Percentiles rank a stretch among this genome's conserved stretches.
Evolutionary conservation across 2,888 invertebrate species (phyloP).

Genomic region (Nycteola revayana): DNA sequence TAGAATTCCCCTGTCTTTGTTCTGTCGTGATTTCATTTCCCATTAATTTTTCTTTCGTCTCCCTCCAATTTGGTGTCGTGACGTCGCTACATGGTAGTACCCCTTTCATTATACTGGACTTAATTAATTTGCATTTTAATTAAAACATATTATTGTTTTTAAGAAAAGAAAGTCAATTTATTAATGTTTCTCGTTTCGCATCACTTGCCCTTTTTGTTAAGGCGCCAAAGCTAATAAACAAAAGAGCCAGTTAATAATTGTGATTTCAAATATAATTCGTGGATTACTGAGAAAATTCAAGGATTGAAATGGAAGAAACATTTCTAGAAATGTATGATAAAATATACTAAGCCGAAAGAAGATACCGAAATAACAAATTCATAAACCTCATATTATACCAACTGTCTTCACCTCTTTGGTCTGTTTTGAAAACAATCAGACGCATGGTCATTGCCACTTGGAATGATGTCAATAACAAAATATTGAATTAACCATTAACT

Average conservation of each 20-base stretch:
- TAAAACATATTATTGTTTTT: slow-evolving; percentile 72
- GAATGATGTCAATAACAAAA: slow-evolving; percentile 54
- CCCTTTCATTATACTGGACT: slow-evolving; percentile 78
- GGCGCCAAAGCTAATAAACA: too few species aligned
- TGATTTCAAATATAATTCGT: too few species aligned
- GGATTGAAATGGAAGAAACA: too few species aligned
- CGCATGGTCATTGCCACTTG: slow-evolving; percentile 47
- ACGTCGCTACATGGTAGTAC: slow-evolving; percentile 74
- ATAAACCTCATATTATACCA: too few species aligned
- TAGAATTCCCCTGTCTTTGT: slow-evolving; percentile 81
- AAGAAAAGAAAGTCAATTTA: slow-evolving; percentile 47
- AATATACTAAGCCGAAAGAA: too few species aligned
- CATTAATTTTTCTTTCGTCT: slow-evolving; percentile 82
- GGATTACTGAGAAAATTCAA: slow-evolving; percentile 3
- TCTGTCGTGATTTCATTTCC: slow-evolving; percentile 81
- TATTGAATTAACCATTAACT: slow-evolving; percentile 60
- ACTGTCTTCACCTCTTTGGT: too few species aligned
- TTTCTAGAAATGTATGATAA: too few species aligned
- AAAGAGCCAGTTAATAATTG: too few species aligned
- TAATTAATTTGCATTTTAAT: slow-evolving; percentile 80
- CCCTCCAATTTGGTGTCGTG: slow-evolving; percentile 83
- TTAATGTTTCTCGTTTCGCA: slow-evolving; percentile 37
- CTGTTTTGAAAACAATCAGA: slow-evolving; percentile 26
- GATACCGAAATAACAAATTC: background rate
- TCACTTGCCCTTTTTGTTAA: slow-evolving; percentile 41